phyloP scores from a whole-genome alignment of 2,888 invertebrate species.

The Lithosia quadra region DNA sequence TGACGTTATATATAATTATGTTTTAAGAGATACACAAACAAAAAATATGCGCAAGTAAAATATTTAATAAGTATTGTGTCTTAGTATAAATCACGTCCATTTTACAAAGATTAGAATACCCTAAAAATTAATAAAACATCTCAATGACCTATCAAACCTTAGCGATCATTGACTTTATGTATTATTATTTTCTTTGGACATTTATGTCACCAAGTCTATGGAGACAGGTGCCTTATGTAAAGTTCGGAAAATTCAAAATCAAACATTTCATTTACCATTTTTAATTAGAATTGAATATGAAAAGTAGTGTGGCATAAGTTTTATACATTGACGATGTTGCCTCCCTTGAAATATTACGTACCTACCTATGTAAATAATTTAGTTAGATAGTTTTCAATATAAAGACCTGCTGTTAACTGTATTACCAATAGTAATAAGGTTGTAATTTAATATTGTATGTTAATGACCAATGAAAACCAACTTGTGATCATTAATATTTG shows the following conservation, averaged over 20 bases:
- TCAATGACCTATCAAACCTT: neutral
- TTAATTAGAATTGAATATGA: constrained; percentile 37
- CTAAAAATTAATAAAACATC: neutral
- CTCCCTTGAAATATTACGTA: constrained; percentile 42
- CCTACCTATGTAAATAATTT: constrained; percentile 73
- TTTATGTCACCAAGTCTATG: constrained; percentile 45
- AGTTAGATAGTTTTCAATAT: constrained; percentile 69
- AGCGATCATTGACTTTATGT: constrained; percentile 32
- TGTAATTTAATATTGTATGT: constrained; percentile 85
- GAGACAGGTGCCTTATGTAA: constrained; percentile 59
- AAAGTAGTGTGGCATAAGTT: constrained; percentile 43
- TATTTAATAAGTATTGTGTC: constrained; percentile 33
- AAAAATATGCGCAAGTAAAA: constrained; percentile 70
- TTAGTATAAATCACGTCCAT: constrained; percentile 37
- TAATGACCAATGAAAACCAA: constrained; percentile 88
- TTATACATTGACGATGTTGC: constrained; percentile 42
- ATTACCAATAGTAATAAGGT: constrained; percentile 81
- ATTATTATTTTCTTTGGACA: constrained; percentile 28
- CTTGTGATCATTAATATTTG: constrained; percentile 88
- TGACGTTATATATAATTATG: constrained; percentile 77
- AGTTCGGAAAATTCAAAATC: constrained; percentile 41
- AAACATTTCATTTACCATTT: constrained; percentile 12
- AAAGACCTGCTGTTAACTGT: constrained; percentile 84
- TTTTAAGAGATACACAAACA: constrained; percentile 70
- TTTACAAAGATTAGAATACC: constrained; percentile 25